These are phyloP conservation scores for Acanthurus leucopareius DNA, from an alignment of 2,797 vertebrate genomes.

Conservation along the genomic window DNA sequence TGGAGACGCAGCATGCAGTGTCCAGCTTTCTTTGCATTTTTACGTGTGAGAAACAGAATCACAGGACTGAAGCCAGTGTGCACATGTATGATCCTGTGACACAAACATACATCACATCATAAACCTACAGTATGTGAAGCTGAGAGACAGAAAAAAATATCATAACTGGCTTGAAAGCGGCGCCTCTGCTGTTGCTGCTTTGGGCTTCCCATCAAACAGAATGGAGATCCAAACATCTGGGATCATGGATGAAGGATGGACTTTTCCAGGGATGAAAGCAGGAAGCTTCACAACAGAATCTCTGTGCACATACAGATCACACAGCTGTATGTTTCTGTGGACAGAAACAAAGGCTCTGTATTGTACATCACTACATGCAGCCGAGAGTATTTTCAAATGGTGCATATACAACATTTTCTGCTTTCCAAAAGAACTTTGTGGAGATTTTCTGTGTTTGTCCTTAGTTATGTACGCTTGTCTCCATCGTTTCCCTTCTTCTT, in stretches of 20 bases:
- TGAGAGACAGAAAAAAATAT: slow-evolving; percentile 21
- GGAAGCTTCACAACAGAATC: slow-evolving; percentile 19
- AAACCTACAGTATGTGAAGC: slow-evolving; percentile 1
- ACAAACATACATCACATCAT: too few relatives aligned
- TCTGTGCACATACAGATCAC: slow-evolving; percentile 20
- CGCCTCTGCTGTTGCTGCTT: slow-evolving; percentile 11
- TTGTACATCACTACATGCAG: slow-evolving; percentile 2
- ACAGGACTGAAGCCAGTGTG: neutral
- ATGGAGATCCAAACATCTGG: slow-evolving; percentile 54
- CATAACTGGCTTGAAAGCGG: slow-evolving; percentile 36
- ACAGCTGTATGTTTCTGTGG: slow-evolving; percentile 37
- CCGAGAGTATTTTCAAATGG: slow-evolving; percentile 10
- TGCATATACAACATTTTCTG: slow-evolving; percentile 25
- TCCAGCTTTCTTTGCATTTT: slow-evolving; percentile 35
- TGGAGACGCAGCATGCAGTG: slow-evolving; percentile 36
- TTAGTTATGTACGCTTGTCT: slow-evolving; percentile 43
- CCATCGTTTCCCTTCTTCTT: neutral
- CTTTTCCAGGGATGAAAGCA: slow-evolving; percentile 49
- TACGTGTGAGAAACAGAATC: slow-evolving; percentile 13
- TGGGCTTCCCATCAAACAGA: slow-evolving; percentile 62
- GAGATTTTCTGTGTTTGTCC: slow-evolving; percentile 42
- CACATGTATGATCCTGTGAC: too few relatives aligned
- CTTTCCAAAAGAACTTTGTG: slow-evolving; percentile 48
- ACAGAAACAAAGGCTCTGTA: slow-evolving; percentile 11
- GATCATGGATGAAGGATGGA: slow-evolving; percentile 53